Conservation (phyloP, 2,797 vertebrate species). For the Paguma larvata region DNA sequence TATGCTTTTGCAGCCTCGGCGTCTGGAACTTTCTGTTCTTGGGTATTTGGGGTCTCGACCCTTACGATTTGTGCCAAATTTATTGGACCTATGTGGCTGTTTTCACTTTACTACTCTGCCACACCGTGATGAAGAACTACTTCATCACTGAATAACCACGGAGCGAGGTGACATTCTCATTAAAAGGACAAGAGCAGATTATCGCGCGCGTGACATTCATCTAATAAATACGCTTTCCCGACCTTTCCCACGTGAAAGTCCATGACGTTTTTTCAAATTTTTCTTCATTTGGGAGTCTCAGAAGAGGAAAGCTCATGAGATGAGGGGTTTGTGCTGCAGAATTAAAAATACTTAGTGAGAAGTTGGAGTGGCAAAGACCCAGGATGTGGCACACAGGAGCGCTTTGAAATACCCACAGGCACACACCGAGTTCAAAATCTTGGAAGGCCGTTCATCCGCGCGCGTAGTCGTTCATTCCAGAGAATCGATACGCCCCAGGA, state of each 20-base stretch:
- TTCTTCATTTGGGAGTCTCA: conserved; percentile 60
- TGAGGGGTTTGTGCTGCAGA: not conserved
- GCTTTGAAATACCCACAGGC: no score
- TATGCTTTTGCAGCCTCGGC: no score
- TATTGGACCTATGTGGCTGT: not conserved
- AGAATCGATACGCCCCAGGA: rapidly evolving
- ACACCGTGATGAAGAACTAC: not conserved
- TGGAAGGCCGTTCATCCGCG: not conserved
- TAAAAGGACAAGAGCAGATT: conserved; percentile 43
- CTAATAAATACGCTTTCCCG: conserved; percentile 68
- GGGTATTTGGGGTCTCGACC: no score
- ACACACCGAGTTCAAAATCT: not conserved
- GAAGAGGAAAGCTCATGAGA: conserved; percentile 20
- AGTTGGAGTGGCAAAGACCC: not conserved
- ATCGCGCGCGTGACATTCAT: conserved; percentile 70
- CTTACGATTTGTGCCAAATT: not conserved
- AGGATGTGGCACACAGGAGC: not conserved
- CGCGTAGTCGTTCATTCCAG: not conserved
- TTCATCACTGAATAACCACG: not conserved
- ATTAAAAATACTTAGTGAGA: not conserved
- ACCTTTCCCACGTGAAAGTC: conserved; percentile 72
- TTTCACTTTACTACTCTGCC: not conserved
- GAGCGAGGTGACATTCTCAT: conserved; percentile 28
- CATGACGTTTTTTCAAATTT: not conserved
- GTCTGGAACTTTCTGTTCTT: no score